Base-by-base conservation (phyloP, 2,797 vertebrate species). In the Valencia hispanica region DNA sequence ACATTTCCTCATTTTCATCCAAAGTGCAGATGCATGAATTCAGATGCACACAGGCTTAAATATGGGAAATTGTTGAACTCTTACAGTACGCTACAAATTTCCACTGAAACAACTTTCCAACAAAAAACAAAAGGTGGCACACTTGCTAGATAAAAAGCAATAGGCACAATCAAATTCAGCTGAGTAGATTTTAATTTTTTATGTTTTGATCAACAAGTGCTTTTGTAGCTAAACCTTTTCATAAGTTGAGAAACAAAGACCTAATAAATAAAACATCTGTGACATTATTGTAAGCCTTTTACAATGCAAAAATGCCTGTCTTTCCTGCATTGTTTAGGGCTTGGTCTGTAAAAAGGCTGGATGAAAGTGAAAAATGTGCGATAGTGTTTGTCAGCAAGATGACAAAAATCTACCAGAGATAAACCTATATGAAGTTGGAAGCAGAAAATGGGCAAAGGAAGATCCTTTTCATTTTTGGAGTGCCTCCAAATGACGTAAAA, bases 21-120 rank as follows among this genome's bases (percentile, higher is more conserved):
- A 86, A 89, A 90, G 81, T 87, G 79, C 88, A 78, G 53, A 61
- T 79, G 72, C 53, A 88, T 73, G 18, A 68, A 59, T 70, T 77
- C 61, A 63, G 82, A 73, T 69, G 63, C 27, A 81, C 69, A 79
- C 39, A 32, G 34, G 36, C 34, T 80, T 50, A 84, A 79, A 86
- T 68, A 80, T 41, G 25, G 53, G 15, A 32, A 9, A 9, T 61
- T 41, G 53, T 45, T 59, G 25, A 18, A 25, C 27, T 22, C 45
- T 20, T 34, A 70, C 22, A 70, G 65, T 34, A 36, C 4, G 27
- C 41, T 61, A 32, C n/a, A 45, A 68, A 68, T 45, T 15, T 68
- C 65, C 41, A 68, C 25, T 45, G 25, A 11, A 45, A 45, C 14
- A 8, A 34, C 36, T 70, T 68, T 68, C 32, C 22, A 53, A 69